These are phyloP conservation scores for Cottus gobio DNA, from an alignment of 2,113 vertebrate genomes.

Conservation along the genomic window DNA sequence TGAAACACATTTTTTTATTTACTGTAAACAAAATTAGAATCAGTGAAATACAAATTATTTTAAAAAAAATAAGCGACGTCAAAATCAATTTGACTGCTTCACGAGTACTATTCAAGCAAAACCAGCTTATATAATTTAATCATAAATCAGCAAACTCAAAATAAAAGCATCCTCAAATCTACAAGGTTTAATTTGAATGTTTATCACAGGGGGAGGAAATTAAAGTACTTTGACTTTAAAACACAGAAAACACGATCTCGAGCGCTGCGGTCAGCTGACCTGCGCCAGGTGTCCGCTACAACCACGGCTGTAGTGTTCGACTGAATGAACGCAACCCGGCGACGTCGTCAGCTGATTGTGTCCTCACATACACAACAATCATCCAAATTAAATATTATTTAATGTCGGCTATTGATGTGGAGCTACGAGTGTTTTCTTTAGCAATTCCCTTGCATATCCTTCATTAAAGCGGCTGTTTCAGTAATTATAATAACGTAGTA, in stretches of 20 bases:
- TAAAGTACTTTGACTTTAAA: background rate
- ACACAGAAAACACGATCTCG: background rate
- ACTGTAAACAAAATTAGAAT: constrained; percentile 1
- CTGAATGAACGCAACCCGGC: no score
- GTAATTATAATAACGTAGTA: background rate
- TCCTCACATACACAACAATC: no score
- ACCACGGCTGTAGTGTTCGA: no score
- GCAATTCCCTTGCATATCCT: no score
- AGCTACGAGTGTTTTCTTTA: background rate
- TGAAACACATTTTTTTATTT: constrained; percentile 11
- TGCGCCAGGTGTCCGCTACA: no score
- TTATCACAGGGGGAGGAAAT: background rate
- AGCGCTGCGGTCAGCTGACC: no score
- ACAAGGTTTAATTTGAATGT: background rate
- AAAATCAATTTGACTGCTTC: background rate
- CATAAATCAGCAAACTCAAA: background rate
- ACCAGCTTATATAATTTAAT: constrained; percentile 9
- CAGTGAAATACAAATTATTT: constrained; percentile 3
- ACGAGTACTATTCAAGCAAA: constrained; percentile 1
- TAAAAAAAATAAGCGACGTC: constrained; percentile 4
- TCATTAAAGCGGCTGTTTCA: background rate
- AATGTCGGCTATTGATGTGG: background rate
- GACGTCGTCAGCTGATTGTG: no score
- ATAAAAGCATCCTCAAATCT: constrained; percentile 1
- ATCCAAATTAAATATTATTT: background rate